Percentiles rank a stretch among this genome's conserved stretches.
Conservation (phyloP, 2,888 invertebrate genomes). For the Gari tellinella region DNA sequence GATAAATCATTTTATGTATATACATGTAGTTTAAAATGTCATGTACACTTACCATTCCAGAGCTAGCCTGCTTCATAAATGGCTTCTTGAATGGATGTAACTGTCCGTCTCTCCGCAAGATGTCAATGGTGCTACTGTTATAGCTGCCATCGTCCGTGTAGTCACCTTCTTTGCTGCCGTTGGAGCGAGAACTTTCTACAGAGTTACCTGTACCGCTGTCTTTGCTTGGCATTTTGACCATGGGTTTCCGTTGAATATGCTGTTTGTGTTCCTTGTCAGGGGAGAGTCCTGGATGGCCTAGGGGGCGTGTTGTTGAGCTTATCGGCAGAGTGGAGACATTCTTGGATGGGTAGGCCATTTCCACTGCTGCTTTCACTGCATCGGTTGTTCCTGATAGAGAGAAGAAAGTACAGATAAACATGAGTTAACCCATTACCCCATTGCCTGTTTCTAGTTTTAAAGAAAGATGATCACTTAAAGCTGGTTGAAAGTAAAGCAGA, state of each 20-base stretch:
- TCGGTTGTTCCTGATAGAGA: constrained; percentile 39
- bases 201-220: constrained; percentile 72
- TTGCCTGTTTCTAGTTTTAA: too few relatives aligned
- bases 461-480: too few relatives aligned
- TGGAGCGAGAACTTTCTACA: constrained; percentile 70
- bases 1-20: too few relatives aligned
- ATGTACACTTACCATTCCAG: constrained; percentile 64
- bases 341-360: constrained; percentile 29
- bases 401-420: too few relatives aligned
- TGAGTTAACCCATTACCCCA: too few relatives aligned
- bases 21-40: too few relatives aligned
- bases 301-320: constrained; percentile 45
- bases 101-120: constrained; percentile 29
- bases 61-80: constrained; percentile 68
- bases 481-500: too few relatives aligned
- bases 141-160: constrained; percentile 48
- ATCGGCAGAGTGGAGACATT: constrained; percentile 35
- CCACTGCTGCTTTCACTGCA: constrained; percentile 40
- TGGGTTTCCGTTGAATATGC: constrained; percentile 64
- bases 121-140: constrained; percentile 48
- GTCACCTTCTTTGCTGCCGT: constrained; percentile 63
- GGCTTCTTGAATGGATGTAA: constrained; percentile 54
- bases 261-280: constrained; percentile 23
- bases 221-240: constrained; percentile 75
- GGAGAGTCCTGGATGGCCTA: constrained; percentile 47